phyloP scores from a whole-genome alignment of 2,797 vertebrate species.

The Sebastiscus tertius region DNA sequence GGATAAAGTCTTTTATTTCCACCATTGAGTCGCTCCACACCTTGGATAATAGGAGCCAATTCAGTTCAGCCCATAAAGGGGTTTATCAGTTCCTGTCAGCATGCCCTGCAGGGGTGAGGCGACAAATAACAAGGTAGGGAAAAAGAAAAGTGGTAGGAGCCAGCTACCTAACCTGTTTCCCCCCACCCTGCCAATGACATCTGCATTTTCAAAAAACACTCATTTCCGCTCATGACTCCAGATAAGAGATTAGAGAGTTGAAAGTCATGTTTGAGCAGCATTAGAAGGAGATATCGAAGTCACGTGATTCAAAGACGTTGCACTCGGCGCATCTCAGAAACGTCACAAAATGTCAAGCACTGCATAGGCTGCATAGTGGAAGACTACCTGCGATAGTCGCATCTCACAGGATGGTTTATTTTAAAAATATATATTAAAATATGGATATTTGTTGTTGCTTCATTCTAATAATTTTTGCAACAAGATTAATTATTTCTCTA shows the following conservation, averaged over 20 bases:
- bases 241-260: constrained; percentile 62
- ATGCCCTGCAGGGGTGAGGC: constrained; percentile 81
- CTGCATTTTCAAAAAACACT: constrained; percentile 75
- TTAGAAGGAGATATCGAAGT: constrained; percentile 50
- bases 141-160: constrained; percentile 76
- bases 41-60: constrained; percentile 86
- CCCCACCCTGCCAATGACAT: constrained; percentile 69
- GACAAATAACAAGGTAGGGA: constrained; percentile 82
- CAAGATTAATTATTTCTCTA: not conserved
- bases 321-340: constrained; percentile 30
- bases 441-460: not conserved
- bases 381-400: not conserved
- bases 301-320: constrained; percentile 48
- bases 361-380: constrained; percentile 28
- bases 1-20: constrained; percentile 81
- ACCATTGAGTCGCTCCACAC: constrained; percentile 82
- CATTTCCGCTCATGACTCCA: constrained; percentile 65
- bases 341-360: constrained; percentile 58
- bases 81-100: constrained; percentile 85
- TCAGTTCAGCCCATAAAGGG: constrained; percentile 84
- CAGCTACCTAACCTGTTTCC: constrained; percentile 73
- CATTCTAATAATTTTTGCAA: not conserved
- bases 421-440: not conserved
- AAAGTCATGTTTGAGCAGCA: constrained; percentile 62
- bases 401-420: not conserved